Evolutionary conservation across 2,113 vertebrate species (phyloP), one percentile per base, ranked within the genome.

Genomic region (Xenotilapia longispinis): DNA sequence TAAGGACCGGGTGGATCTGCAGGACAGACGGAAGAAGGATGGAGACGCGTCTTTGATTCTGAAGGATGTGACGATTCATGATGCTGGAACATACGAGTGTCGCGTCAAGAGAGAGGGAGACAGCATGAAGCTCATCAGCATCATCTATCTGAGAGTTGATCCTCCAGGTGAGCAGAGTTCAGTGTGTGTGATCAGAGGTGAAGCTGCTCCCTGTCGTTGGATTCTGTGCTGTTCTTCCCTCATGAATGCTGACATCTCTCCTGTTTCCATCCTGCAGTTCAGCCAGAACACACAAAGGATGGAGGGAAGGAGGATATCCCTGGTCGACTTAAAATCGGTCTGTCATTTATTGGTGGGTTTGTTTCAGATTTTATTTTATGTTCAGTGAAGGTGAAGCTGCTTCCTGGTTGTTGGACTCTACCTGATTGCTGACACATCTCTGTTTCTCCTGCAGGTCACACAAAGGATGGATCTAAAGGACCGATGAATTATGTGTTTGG

Each of bases 151-250:
- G 53, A 54, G n/a, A n/a, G 49, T 51, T 51, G 19, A 9, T 51
- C 49, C 49, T n/a, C 5, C 49, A 53, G 49, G 53, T 55, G n/a
- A 55, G 53, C 19, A 53, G 49, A 0, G 19, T 4, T 23, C 10
- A n/a, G 1, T 53, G 2, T 55, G 5, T 54, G 3, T 4, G 53
- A 23, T 13, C 21, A 55, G 21, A 55, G 53, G 53, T 23, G n/a
- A 54, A 54, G 3, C 0, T 54, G 53, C 2, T 23, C 0, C n/a
- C 53, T 55, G n/a, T 55, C 0, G 2, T 23, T 55, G n/a, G 21
- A 1, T 23, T 55, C 9, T 23, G n/a, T 51, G 0, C 47, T 51
- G 9, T 51, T 51, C 8, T 51, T 51, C 49, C 9, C 2, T 51
- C 49, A 9, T 51, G 19, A 3, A 9, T 51, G 49, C 19, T 51